Evolutionary conservation across 2,113 vertebrate species (phyloP), one percentile per base, ranked within the genome.

Genomic region (Amphiprion ocellaris): DNA sequence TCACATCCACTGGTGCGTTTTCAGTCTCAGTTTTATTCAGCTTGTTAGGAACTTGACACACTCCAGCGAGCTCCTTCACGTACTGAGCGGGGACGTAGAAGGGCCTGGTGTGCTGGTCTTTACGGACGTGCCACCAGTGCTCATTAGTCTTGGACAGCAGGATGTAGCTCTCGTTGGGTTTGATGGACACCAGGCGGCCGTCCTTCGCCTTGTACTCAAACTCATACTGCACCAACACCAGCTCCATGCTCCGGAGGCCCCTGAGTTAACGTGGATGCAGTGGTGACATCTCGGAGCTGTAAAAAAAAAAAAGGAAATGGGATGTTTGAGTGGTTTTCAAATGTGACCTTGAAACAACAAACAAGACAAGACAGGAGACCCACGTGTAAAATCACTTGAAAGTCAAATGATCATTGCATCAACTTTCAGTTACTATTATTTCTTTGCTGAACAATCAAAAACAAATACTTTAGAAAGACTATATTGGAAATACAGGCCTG

Each of bases 61-160:
- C 68, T 21, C 49, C 71, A 1, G 49, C 10, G 64, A 96, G 82
- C 80, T 96, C 95, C 75, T 94, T 96, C 72, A 98, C 96, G 3
- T 99, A 98, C 83, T 95, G 93, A 0, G 97, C 97, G 0, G 97
- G 97, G 64, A 98, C 91, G 68, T 96, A 98, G 86, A 98, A 98
- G 58, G 97, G 96, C 4, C 91, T 94, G 17, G 93, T 30, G 44
- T 84, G 65, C 83, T 24, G 93, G 74, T 95, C 95, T 81, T 75
- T 95, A 65, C 92, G 77, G 50, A 99, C 97, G 1, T 96, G 95
- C 98, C 98, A 98, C 97, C 97, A 98, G 92, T 97, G 95, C 8
- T 96, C 93, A 1, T 96, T 98, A 23, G 96, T 97, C 62, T 94
- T 94, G 53, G 94, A 93, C 58, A 98, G 77, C 23, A 98, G 95